phyloP scores from a whole-genome alignment of 2,797 vertebrate species.

The Dicrostonyx torquatus region DNA sequence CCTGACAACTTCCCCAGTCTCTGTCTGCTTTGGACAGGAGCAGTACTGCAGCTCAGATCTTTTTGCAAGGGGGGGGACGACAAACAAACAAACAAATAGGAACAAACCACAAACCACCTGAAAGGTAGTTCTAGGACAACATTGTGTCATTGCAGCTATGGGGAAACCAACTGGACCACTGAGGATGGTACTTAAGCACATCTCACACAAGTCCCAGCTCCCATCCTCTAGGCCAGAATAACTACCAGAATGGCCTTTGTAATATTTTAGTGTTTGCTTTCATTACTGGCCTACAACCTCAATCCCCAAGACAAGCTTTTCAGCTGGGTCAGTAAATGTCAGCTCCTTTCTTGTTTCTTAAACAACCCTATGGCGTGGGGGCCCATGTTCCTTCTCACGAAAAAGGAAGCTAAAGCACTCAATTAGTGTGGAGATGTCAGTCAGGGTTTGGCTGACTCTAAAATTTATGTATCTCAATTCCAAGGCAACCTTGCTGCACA shows the following conservation, averaged over 20 bases:
- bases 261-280: background rate
- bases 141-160: background rate
- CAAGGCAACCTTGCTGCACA: background rate
- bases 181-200: background rate
- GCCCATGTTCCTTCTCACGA: background rate
- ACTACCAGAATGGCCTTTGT: background rate
- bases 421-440: slow-evolving; percentile 28
- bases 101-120: background rate
- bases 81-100: background rate
- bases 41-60: background rate
- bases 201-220: background rate
- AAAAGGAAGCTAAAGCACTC: background rate
- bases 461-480: background rate
- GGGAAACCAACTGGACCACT: background rate
- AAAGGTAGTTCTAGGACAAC: background rate
- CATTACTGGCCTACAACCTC: background rate
- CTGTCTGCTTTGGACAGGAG: background rate
- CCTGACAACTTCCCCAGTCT: background rate
- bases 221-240: background rate
- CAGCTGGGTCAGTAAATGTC: background rate
- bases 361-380: background rate
- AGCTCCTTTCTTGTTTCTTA: background rate
- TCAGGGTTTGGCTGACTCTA: slow-evolving; percentile 2
- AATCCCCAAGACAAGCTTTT: background rate
- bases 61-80: background rate